These are phyloP conservation scores for Clinocottus analis DNA, from an alignment of 2,113 vertebrate species.

Conservation along the genomic window DNA sequence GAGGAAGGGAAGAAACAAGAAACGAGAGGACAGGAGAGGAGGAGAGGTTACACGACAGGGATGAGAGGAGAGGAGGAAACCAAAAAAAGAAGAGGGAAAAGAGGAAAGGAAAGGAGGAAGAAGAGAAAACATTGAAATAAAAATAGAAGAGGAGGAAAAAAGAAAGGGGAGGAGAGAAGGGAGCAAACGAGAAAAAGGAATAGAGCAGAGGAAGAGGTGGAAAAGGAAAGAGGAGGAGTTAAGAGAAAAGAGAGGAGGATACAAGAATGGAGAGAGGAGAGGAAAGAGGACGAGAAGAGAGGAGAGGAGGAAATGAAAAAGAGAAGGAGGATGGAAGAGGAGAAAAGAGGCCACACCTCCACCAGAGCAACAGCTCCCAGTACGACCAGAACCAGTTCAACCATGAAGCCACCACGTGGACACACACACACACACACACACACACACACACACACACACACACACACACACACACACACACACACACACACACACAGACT, in stretches of 20 bases:
- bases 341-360: conserved; percentile 61
- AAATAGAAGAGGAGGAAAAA: background rate
- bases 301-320: background rate
- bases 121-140: background rate
- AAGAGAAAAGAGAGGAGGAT: background rate
- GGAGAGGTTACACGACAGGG: too few relatives aligned
- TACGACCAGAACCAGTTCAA: too few relatives aligned
- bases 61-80: background rate
- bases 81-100: background rate
- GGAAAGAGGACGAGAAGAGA: conserved; percentile 1
- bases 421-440: too few relatives aligned
- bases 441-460: too few relatives aligned
- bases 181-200: background rate
- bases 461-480: too few relatives aligned
- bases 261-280: background rate
- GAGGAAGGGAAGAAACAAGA: background rate
- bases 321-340: background rate
- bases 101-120: background rate
- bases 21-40: background rate
- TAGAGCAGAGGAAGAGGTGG: background rate
- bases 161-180: background rate
- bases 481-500: too few relatives aligned
- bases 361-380: conserved; percentile 21
- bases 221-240: background rate
- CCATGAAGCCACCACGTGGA: background rate